Conservation (phyloP, 2,797 vertebrate species). For the Agapornis canus region DNA sequence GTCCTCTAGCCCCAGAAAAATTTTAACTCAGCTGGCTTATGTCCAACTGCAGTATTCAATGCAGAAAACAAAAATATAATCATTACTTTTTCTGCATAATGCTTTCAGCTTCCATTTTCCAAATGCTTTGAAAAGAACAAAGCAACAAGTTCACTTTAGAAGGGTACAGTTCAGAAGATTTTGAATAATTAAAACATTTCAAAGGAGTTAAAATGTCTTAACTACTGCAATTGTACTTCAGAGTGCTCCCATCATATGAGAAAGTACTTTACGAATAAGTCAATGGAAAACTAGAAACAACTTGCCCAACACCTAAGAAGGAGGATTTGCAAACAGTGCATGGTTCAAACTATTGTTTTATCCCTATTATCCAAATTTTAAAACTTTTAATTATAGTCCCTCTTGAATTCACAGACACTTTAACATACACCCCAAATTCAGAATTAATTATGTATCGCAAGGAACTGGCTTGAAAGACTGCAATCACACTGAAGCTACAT, state of each 20-base stretch:
- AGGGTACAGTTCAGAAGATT: not conserved
- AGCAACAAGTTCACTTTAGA: not conserved
- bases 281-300: not conserved
- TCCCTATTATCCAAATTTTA: not conserved
- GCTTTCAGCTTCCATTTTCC: not conserved
- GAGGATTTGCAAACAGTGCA: not conserved
- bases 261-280: not conserved
- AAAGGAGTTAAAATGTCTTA: not conserved
- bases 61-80: not conserved
- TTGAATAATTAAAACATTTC: not conserved
- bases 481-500: not conserved
- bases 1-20: not conserved
- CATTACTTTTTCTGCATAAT: not conserved
- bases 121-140: not conserved
- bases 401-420: not conserved
- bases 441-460: not conserved
- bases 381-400: not conserved
- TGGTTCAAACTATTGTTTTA: not conserved
- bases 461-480: not conserved
- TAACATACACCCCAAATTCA: not conserved
- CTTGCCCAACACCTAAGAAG: not conserved
- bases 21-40: not conserved
- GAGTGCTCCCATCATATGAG: not conserved
- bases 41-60: not conserved
- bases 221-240: not conserved